phyloP scores from a whole-genome alignment of 1,140 invertebrate species.

The Drosophila dunni region DNA sequence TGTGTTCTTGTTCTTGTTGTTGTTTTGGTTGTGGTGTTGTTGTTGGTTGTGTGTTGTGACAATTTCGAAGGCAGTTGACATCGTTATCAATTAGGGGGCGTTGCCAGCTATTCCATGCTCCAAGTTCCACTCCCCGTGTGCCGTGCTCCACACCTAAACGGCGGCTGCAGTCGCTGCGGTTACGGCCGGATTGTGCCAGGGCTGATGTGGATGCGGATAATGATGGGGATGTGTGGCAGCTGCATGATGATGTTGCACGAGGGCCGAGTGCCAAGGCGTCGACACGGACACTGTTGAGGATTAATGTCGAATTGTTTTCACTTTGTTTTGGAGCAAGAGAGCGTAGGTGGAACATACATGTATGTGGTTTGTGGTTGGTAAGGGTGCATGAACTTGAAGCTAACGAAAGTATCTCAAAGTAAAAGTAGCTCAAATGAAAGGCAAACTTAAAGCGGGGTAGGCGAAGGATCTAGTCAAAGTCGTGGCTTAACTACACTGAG shows the following conservation, averaged over 20 bases:
- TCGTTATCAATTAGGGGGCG: slow-evolving; percentile 22
- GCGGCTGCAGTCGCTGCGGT: slow-evolving; percentile 80
- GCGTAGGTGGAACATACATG: neutral
- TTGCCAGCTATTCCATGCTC: slow-evolving; percentile 14
- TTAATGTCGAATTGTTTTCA: slow-evolving; percentile 84
- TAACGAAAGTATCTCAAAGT: too few relatives aligned
- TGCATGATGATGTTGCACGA: slow-evolving; percentile 81
- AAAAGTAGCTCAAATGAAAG: too few relatives aligned
- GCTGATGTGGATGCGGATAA: slow-evolving; percentile 82
- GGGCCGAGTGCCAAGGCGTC: slow-evolving; percentile 84
- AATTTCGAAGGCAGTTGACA: slow-evolving; percentile 3
- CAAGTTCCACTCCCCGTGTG: too few relatives aligned
- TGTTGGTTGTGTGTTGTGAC: slow-evolving; percentile 43
- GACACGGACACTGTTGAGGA: slow-evolving; percentile 83
- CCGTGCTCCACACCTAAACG: slow-evolving; percentile 54
- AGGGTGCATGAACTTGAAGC: too few relatives aligned
- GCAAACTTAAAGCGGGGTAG: too few relatives aligned
- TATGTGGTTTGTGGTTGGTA: neutral
- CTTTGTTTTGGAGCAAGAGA: slow-evolving; percentile 47
- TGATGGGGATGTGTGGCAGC: slow-evolving; percentile 74
- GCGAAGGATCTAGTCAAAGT: too few relatives aligned
- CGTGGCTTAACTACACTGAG: too few relatives aligned
- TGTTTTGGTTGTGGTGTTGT: slow-evolving; percentile 41
- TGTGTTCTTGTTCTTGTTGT: slow-evolving; percentile 61
- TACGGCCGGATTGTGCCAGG: slow-evolving; percentile 83